Conservation (phyloP, 2,888 invertebrate genomes). For the Strigamia crassipes region DNA sequence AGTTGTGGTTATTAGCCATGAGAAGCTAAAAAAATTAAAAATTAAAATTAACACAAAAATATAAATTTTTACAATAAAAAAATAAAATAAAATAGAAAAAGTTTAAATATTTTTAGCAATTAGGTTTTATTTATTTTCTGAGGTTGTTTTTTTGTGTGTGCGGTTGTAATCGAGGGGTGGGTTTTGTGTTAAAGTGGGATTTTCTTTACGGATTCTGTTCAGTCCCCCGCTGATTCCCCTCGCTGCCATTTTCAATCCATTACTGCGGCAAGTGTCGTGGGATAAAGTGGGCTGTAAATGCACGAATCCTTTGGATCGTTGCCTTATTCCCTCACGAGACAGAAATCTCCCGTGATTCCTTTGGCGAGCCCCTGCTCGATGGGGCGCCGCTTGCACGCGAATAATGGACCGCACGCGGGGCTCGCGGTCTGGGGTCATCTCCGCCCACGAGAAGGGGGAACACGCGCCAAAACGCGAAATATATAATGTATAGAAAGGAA, state of each 20-base stretch:
- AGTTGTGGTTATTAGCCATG: conserved; percentile 20
- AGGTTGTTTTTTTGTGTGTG: background rate
- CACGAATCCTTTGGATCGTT: conserved; percentile 34
- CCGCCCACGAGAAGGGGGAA: conserved; percentile 24
- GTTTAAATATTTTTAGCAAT: conserved; percentile 1
- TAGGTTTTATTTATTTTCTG: background rate
- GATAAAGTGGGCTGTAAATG: conserved; percentile 34
- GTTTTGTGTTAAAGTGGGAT: conserved; percentile 32
- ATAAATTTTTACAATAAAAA: background rate
- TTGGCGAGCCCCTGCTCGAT: conserved; percentile 25
- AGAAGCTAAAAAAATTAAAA: conserved; percentile 33
- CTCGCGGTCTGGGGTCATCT: conserved; percentile 26
- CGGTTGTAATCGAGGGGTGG: background rate
- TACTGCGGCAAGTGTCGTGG: conserved; percentile 33
- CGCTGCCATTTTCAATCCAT: conserved; percentile 34
- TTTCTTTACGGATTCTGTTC: conserved; percentile 19
- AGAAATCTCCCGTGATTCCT: conserved; percentile 34
- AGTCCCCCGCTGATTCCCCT: conserved; percentile 25
- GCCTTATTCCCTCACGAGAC: conserved; percentile 33
- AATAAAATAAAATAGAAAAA: background rate
- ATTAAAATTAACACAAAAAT: background rate
- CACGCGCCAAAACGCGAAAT: conserved; percentile 20
- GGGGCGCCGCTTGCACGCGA: conserved; percentile 32
- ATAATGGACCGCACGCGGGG: conserved; percentile 26
- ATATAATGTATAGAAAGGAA: background rate